Conservation (phyloP, 2,888 invertebrate species). For the Maniola hyperantus region DNA sequence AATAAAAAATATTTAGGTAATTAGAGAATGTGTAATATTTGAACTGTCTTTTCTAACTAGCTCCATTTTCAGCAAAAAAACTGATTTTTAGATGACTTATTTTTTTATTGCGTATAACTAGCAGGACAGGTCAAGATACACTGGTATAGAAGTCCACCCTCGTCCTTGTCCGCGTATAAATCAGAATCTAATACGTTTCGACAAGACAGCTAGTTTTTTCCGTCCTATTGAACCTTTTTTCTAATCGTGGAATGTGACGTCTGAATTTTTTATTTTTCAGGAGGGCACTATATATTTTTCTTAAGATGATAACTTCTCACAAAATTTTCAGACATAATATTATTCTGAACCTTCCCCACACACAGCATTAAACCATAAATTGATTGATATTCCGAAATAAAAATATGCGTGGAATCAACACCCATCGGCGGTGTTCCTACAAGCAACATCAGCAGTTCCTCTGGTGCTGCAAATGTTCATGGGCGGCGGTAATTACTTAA, state of each 20-base stretch:
- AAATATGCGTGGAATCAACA: too few relatives aligned
- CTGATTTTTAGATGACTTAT: neutral
- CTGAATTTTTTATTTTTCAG: slow-evolving; percentile 32
- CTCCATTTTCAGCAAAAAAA: neutral
- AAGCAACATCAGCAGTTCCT: too few relatives aligned
- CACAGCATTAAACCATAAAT: too few relatives aligned
- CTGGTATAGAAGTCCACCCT: slow-evolving; percentile 72
- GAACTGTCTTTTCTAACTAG: neutral
- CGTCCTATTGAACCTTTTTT: slow-evolving; percentile 69
- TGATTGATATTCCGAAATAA: too few relatives aligned
- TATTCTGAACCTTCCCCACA: too few relatives aligned
- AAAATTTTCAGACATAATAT: too few relatives aligned
- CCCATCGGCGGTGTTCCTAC: too few relatives aligned
- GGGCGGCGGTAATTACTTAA: too few relatives aligned
- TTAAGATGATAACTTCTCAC: too few relatives aligned
- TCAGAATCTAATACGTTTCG: slow-evolving; percentile 76
- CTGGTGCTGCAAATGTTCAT: too few relatives aligned
- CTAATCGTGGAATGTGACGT: slow-evolving; percentile 42
- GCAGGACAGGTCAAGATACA: slow-evolving; percentile 51
- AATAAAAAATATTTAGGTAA: too few relatives aligned
- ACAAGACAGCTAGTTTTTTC: slow-evolving; percentile 74
- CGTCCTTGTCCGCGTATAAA: slow-evolving; percentile 68
- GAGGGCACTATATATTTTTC: neutral
- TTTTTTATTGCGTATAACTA: slow-evolving; percentile 33
- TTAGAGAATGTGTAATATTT: too few relatives aligned